These are phyloP conservation scores for Hydrozoanthus gracilis DNA, from an alignment of 92 coral and sea anemone species.

Conservation along the genomic window DNA sequence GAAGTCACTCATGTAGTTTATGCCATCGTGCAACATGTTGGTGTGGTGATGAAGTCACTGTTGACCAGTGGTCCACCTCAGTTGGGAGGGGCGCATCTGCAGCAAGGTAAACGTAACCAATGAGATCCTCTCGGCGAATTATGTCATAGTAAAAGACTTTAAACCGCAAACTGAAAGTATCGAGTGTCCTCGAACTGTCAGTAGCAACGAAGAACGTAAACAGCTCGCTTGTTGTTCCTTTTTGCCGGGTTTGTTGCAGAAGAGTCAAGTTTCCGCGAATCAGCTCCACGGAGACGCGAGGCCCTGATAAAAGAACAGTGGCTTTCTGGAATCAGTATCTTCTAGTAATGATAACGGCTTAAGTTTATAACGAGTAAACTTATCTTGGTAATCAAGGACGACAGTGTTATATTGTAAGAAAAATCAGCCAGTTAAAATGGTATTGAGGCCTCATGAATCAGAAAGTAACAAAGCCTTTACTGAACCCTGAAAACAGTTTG, in stretches of 20 bases:
- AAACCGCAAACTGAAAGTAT: constrained; percentile 80
- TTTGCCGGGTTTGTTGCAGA: constrained; percentile 68
- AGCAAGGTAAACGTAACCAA: constrained; percentile 80
- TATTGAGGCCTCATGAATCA: too few relatives aligned
- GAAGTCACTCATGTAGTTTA: constrained; percentile 60
- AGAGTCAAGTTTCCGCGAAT: constrained; percentile 72
- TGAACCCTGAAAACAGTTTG: not conserved
- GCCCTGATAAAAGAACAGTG: constrained; percentile 43
- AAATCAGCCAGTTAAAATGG: too few relatives aligned
- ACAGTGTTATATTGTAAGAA: too few relatives aligned
- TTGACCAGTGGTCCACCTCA: constrained; percentile 91
- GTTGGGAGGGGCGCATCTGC: constrained; percentile 75
- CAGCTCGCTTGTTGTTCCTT: constrained; percentile 62
- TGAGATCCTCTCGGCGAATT: constrained; percentile 70
- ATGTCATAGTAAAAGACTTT: constrained; percentile 72
- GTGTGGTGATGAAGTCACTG: constrained; percentile 86
- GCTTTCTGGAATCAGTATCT: not conserved
- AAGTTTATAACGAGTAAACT: too few relatives aligned
- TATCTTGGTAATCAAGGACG: too few relatives aligned
- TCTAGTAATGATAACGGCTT: not conserved
- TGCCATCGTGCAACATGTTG: constrained; percentile 87
- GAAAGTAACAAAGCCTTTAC: too few relatives aligned
- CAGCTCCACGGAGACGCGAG: constrained; percentile 81
- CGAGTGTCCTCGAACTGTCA: constrained; percentile 76
- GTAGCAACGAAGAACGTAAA: constrained; percentile 86